Percentiles rank a stretch among this genome's conserved stretches.
phyloP scores from a whole-genome alignment of 2,797 vertebrate species.

The Hypotaenidia okinawae region DNA sequence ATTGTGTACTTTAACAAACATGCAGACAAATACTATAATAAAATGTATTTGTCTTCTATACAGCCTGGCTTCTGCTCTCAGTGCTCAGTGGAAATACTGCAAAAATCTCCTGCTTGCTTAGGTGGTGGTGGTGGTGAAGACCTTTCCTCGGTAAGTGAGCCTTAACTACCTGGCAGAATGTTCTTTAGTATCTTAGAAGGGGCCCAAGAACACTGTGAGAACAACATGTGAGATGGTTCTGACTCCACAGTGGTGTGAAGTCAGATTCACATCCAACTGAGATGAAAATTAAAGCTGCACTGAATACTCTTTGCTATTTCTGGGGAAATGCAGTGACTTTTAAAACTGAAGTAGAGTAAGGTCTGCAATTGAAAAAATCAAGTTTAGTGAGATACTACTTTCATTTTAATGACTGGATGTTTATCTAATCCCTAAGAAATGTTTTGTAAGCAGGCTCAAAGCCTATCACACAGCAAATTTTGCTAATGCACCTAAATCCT shows the following conservation, averaged over 20 bases:
- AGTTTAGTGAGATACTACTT: background rate
- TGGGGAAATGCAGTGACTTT: background rate
- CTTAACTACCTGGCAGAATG: background rate
- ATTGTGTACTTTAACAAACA: background rate
- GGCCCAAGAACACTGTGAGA: background rate
- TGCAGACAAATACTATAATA: background rate
- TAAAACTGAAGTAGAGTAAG: background rate
- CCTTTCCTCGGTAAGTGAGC: conserved; percentile 13
- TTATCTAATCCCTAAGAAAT: background rate
- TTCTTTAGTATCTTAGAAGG: background rate
- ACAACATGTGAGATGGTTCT: background rate
- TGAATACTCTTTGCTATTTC: background rate
- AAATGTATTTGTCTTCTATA: background rate
- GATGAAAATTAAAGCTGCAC: background rate
- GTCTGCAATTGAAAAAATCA: background rate
- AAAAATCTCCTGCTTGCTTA: background rate
- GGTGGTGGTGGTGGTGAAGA: background rate
- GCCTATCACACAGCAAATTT: background rate
- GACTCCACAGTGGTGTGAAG: background rate
- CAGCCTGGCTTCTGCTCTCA: background rate
- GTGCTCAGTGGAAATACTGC: background rate
- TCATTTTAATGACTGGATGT: background rate
- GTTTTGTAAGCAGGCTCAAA: background rate
- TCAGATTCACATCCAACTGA: background rate
- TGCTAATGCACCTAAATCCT: background rate